Evolutionary conservation across 1,140 invertebrate species (phyloP).

Genomic region (Eciton burchellii): DNA sequence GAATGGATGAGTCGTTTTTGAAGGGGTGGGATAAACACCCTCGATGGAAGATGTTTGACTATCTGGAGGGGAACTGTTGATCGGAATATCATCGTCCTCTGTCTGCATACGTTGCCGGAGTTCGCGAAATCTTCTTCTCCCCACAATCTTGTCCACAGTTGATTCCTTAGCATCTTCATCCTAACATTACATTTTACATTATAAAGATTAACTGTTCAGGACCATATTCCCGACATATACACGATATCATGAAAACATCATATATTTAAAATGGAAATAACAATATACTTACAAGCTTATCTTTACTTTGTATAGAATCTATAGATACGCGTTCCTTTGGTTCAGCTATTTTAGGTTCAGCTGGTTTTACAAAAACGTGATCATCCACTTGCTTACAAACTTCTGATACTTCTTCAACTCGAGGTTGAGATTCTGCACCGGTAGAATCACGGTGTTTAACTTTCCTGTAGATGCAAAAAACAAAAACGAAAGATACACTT

Average conservation of each 20-base stretch:
- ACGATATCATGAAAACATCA: neutral
- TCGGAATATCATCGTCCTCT: conserved; percentile 90
- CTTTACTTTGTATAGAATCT: conserved; percentile 74
- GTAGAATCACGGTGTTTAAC: conserved; percentile 78
- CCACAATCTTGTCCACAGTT: conserved; percentile 81
- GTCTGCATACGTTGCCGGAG: conserved; percentile 93
- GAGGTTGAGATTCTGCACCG: conserved; percentile 68
- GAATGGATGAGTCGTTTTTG: conserved; percentile 90
- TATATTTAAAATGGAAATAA: neutral
- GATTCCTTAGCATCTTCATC: conserved; percentile 79
- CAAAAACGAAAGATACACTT: neutral
- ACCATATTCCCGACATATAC: neutral
- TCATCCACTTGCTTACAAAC: conserved; percentile 76
- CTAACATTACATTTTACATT: conserved; percentile 70
- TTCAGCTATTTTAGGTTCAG: conserved; percentile 77
- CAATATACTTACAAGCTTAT: conserved; percentile 75
- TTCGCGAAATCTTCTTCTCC: conserved; percentile 91
- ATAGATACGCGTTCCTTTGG: conserved; percentile 69
- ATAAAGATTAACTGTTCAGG: neutral
- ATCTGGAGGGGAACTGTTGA: conserved; percentile 90
- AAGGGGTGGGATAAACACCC: conserved; percentile 85
- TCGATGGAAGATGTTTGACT: conserved; percentile 91
- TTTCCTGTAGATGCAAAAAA: conserved; percentile 69
- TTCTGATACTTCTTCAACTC: conserved; percentile 71
- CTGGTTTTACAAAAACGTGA: conserved; percentile 81